Conservation (phyloP, 2,797 vertebrate species). For the Propithecus perrieri region DNA sequence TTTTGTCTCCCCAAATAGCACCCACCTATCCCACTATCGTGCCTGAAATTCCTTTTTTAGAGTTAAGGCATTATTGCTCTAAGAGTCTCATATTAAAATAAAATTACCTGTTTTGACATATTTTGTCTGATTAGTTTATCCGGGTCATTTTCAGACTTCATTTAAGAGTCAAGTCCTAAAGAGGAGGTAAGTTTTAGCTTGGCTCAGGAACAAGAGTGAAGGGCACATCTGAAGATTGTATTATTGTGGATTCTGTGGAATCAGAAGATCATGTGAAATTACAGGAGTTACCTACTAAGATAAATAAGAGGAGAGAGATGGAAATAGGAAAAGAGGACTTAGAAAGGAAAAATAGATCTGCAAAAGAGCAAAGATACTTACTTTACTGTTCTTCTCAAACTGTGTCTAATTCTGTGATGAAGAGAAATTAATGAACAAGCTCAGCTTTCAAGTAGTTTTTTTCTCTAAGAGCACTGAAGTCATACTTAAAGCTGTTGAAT, state of each 20-base stretch:
- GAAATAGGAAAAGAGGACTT: constrained; percentile 30
- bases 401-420: constrained; percentile 39
- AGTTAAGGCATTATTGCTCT: neutral
- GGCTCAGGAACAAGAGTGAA: neutral
- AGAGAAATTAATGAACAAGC: constrained; percentile 64
- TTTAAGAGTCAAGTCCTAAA: neutral
- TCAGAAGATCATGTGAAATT: neutral
- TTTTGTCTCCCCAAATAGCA: neutral
- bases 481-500: constrained; percentile 59
- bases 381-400: constrained; percentile 38
- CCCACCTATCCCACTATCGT: neutral
- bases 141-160: neutral
- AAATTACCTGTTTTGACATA: neutral
- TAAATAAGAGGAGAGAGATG: neutral
- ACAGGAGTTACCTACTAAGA: neutral
- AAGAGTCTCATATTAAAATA: neutral
- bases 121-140: constrained; percentile 12
- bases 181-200: neutral
- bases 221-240: neutral
- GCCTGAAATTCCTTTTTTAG: neutral
- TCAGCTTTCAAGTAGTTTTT: constrained; percentile 39
- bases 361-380: neutral
- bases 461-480: constrained; percentile 39
- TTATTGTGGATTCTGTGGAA: neutral
- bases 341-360: constrained; percentile 7